Evolutionary conservation across 1,140 invertebrate genomes (phyloP).

Genomic region (Drosophila ambigua): DNA sequence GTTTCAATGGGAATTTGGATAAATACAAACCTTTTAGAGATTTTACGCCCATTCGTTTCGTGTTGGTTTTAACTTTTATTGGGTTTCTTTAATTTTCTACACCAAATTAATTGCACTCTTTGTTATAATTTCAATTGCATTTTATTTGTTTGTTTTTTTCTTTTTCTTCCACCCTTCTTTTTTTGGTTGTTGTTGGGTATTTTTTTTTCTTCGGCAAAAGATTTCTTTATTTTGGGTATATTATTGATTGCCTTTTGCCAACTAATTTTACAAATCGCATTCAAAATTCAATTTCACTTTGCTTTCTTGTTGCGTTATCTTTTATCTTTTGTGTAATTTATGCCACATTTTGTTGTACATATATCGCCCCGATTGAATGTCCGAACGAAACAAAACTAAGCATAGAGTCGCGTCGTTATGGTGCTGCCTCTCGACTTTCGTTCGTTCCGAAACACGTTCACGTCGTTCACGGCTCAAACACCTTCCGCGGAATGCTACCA

Average conservation of each 20-base stretch:
- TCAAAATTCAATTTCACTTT: constrained; percentile 57
- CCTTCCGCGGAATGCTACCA: constrained; percentile 46
- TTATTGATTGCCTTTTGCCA: constrained; percentile 50
- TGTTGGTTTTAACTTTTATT: constrained; percentile 13
- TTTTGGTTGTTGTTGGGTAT: background rate
- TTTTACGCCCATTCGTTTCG: constrained; percentile 27
- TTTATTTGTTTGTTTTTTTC: constrained; percentile 22
- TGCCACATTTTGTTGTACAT: constrained; percentile 18
- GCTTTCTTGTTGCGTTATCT: constrained; percentile 19
- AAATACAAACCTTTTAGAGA: background rate
- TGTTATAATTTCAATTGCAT: constrained; percentile 42
- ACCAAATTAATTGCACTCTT: constrained; percentile 42
- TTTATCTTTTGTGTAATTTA: constrained; percentile 12
- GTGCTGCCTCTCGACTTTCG: constrained; percentile 13
- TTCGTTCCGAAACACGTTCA: constrained; percentile 8
- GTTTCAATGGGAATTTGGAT: constrained; percentile 10
- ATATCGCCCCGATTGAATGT: constrained; percentile 28
- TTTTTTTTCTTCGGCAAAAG: constrained; percentile 5
- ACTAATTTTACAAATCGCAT: constrained; percentile 15
- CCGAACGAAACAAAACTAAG: constrained; percentile 32
- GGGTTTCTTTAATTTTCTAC: constrained; percentile 7
- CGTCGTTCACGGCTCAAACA: constrained; percentile 1
- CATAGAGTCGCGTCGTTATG: constrained; percentile 38
- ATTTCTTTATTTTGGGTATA: constrained; percentile 55
- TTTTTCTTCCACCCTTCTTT: background rate